Evolutionary conservation across 2,888 invertebrate species (phyloP), one percentile per base, ranked within the genome.

Genomic region (Pseudococcus viburni): DNA sequence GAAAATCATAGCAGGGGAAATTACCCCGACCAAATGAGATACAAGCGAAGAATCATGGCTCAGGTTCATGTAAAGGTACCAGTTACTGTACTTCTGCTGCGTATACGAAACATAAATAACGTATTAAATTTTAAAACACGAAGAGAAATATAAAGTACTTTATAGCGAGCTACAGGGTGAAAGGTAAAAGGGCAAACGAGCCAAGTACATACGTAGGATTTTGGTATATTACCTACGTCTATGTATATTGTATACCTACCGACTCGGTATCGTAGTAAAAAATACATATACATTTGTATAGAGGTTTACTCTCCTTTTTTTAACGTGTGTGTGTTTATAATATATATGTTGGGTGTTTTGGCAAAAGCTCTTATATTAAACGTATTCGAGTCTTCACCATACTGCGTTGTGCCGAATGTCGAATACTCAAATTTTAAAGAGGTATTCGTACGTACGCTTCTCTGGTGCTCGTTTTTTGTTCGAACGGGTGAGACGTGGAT

Each of bases 301-400:
- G 7, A 55, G 55, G 55, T 55, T 55, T 55, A 55, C 55, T 55
- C 8, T 42, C 42, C 26, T 17, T 55, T 17, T 55, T n/a, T 55
- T 15, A n/a, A 55, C n/a, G 7, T 55, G 55, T 55, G 55, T n/a
- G 55, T 8, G 5, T 55, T 5, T n/a, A 15, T 55, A n/a, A 55
- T 55, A 55, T 55, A 55, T 55, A n/a, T n/a, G 55, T 55, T 55
- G 55, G 55, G 55, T n/a, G 55, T 55, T 55, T n/a, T n/a, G n/a
- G 55, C n/a, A 55, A 55, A 55, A n/a, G 55, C 55, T 55, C 55
- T n/a, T n/a, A n/a, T 55, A 55, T n/a, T n/a, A 55, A n/a, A 55
- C 15, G 55, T 55, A 55, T 55, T 55, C 55, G n/a, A 17, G n/a
- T n/a, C 15, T 12, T 7, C n/a, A n/a, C 8, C 48, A 51, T 51